phyloP scores from a whole-genome alignment of 2,888 invertebrate species.

The Polydrusus cervinus region DNA sequence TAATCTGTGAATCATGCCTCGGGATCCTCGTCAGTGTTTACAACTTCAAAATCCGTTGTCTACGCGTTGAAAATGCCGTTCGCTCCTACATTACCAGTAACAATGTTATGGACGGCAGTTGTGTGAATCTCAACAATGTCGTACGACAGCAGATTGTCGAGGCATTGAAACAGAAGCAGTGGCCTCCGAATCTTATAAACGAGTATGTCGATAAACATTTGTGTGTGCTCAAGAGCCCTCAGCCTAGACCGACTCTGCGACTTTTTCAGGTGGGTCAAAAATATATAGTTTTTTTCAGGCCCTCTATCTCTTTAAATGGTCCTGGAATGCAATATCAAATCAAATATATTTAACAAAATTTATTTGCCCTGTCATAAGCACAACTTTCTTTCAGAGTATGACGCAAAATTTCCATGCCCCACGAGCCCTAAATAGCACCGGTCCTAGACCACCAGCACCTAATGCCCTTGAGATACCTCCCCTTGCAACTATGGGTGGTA shows the following conservation, averaged over 20 bases:
- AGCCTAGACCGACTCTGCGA: not conserved
- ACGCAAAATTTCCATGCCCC: too few species aligned
- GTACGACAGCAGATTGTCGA: constrained; percentile 44
- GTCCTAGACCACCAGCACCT: not conserved
- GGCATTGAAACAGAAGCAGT: constrained; percentile 32
- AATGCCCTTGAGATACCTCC: not conserved
- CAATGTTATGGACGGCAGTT: constrained; percentile 57
- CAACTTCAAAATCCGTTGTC: constrained; percentile 60
- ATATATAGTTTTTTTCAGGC: too few species aligned
- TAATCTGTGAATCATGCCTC: constrained; percentile 60
- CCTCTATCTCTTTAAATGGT: too few species aligned
- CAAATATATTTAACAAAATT: too few species aligned
- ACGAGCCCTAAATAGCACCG: too few species aligned
- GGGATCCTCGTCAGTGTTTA: constrained; percentile 57
- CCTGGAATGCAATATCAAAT: too few species aligned
- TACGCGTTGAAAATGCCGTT: constrained; percentile 61
- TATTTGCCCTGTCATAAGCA: too few species aligned
- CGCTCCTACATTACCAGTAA: constrained; percentile 57
- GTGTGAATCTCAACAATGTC: constrained; percentile 58
- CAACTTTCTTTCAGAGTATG: too few species aligned
- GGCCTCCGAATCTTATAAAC: not conserved
- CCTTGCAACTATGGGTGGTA: not conserved
- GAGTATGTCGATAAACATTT: constrained; percentile 29
- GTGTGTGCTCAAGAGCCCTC: not conserved
- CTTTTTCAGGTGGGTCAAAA: not conserved